Evolutionary conservation across 2,888 invertebrate genomes (phyloP), one percentile per base, ranked within the genome.

Genomic region (Cybosia mesomella): DNA sequence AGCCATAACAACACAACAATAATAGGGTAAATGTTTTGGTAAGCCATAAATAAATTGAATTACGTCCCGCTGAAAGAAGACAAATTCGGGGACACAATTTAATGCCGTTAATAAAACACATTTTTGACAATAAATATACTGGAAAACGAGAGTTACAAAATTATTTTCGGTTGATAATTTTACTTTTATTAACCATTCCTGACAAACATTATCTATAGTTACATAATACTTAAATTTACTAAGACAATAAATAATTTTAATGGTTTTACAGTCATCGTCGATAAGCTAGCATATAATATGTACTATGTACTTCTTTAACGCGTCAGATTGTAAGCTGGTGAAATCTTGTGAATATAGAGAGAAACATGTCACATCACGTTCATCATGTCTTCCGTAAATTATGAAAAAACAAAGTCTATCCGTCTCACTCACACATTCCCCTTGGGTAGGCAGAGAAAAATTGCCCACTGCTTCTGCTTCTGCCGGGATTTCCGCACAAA

Each of bases 21-120:
- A 94, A 94, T 93, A 93, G 94, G 93, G 92, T 91, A 94, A 94
- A 95, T 95, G 94, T 94, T 94, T 94, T 94, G 94, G 94, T 93
- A 92, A 92, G 90, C 91, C 93, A 93, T 94, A 93, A 94, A 95
- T 94, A 92, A 91, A 89, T 89, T 90, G 85, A 86, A 88, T 88
- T 85, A 86, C 87, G 82, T 89, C 89, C 89, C 87, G 91, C 89
- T 85, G 91, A 80, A 91, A 79, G 85, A 80, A 83, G 89, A 91
- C 91, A 90, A 91, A 92, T 91, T 91, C 79, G 83, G 83, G 82
- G 81, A 87, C 85, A 87, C 86, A 72, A 77, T 84, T 84, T 81
- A 68, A 77, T 81, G 77, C 75, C 71, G 75, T 74, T 77, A 77
- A 78, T 83, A 83, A 80, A 83, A 80, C 71, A 80, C 66, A 69